A percentile compares a stretch with the other conserved stretches of the same genome.
Conservation (phyloP, 1,140 invertebrate genomes). For the Vanessa atalanta region DNA sequence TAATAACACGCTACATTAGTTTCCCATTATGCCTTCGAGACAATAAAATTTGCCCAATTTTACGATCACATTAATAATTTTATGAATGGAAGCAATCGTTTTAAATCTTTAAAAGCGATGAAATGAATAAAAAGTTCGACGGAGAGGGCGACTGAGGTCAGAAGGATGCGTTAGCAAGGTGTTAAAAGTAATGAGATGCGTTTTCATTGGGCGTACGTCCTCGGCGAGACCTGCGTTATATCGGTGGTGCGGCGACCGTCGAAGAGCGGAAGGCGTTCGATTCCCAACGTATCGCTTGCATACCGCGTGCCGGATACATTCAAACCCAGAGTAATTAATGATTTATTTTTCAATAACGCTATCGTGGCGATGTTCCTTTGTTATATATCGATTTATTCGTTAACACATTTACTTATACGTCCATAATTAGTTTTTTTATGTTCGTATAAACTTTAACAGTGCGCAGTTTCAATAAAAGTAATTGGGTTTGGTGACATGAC, state of each 20-base stretch:
- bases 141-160: slow-evolving; percentile 61
- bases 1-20: slow-evolving; percentile 81
- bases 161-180: slow-evolving; percentile 57
- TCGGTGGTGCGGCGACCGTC: not conserved
- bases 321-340: slow-evolving; percentile 34
- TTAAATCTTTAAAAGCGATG: slow-evolving; percentile 68
- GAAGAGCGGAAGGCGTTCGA: slow-evolving; percentile 57
- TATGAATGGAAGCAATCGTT: slow-evolving; percentile 78
- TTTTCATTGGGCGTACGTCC: slow-evolving; percentile 26
- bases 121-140: slow-evolving; percentile 67
- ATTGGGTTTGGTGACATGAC: no score
- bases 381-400: not conserved
- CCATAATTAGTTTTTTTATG: no score
- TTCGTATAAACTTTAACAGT: no score
- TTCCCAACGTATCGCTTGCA: slow-evolving; percentile 75
- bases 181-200: slow-evolving; percentile 62
- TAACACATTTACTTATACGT: not conserved
- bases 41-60: slow-evolving; percentile 81
- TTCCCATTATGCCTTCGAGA: slow-evolving; percentile 80
- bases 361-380: slow-evolving; percentile 26
- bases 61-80: slow-evolving; percentile 81
- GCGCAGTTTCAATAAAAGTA: no score
- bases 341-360: slow-evolving; percentile 30
- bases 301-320: slow-evolving; percentile 58
- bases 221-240: not conserved